phyloP scores from a whole-genome alignment of 2,797 vertebrate species.

The Streptopelia turtur region DNA sequence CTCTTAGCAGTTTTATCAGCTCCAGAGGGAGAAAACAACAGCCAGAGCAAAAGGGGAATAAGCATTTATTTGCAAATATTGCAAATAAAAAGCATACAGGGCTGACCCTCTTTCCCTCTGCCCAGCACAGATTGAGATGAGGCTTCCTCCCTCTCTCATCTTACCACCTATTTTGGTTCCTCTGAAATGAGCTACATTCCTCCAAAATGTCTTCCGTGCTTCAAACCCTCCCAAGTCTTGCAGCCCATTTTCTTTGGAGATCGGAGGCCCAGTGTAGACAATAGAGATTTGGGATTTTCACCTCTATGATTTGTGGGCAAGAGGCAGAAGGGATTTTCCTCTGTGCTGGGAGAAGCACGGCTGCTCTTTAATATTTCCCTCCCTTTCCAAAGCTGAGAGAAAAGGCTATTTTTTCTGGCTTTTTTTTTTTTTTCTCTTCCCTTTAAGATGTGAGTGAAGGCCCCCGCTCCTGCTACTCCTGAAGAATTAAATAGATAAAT shows the following conservation, averaged over 20 bases:
- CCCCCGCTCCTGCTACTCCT: constrained; percentile 80
- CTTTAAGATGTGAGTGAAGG: constrained; percentile 67
- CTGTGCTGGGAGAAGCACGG: background rate
- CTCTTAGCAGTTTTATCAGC: background rate
- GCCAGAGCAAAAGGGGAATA: background rate
- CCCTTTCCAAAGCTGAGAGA: constrained; percentile 11
- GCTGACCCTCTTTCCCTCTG: background rate
- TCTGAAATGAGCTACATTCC: background rate
- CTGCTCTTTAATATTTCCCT: constrained; percentile 24
- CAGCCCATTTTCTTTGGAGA: background rate
- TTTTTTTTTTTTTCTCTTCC: constrained; percentile 30
- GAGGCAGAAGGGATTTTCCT: background rate
- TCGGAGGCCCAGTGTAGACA: background rate
- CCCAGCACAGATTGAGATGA: rapidly evolving
- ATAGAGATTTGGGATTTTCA: background rate
- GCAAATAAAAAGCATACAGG: background rate
- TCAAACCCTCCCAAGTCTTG: background rate
- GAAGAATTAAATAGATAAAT: constrained; percentile 81
- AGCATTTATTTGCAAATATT: background rate
- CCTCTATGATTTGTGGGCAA: background rate
- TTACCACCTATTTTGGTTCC: background rate
- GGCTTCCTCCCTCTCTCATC: background rate
- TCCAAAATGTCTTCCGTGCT: background rate
- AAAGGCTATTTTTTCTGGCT: background rate
- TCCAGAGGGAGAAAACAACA: background rate